phyloP scores from a whole-genome alignment of 2,113 vertebrate genomes.

The Nibea albiflora region DNA sequence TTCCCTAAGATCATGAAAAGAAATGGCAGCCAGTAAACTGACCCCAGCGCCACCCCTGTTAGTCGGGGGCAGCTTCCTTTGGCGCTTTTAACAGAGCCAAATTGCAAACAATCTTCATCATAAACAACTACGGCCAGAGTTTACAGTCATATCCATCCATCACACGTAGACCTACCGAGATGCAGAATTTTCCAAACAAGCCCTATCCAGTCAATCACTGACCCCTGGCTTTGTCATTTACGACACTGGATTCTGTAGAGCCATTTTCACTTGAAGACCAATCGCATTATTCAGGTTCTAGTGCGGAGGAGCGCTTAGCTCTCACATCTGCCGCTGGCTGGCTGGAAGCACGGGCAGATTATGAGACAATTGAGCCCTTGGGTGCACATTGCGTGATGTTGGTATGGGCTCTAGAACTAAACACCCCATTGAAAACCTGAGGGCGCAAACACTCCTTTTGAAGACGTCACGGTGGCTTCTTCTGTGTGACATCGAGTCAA shows the following conservation, averaged over 20 bases:
- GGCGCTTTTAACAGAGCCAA: conserved; percentile 20
- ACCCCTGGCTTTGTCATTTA: too few species aligned
- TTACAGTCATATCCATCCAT: conserved; percentile 19
- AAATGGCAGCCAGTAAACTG: conserved; percentile 46
- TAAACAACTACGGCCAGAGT: conserved; percentile 24
- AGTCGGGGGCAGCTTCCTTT: conserved; percentile 10
- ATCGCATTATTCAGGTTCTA: not conserved
- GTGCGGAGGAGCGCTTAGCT: not conserved
- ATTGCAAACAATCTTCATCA: conserved; percentile 38
- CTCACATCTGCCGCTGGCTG: not conserved
- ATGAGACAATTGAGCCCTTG: not conserved
- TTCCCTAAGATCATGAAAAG: conserved; percentile 44
- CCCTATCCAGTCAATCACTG: not conserved
- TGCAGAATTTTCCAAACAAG: not conserved
- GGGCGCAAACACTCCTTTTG: conserved; percentile 6
- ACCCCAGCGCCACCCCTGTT: conserved; percentile 23
- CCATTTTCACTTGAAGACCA: not conserved
- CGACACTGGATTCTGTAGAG: not conserved
- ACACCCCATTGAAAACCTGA: not conserved
- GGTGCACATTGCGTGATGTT: not conserved
- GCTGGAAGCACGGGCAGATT: not conserved
- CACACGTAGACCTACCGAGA: not conserved
- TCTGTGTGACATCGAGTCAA: conserved; percentile 4
- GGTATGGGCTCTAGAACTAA: not conserved
- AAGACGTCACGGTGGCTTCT: not conserved